Percentiles rank a stretch among this genome's conserved stretches.
These are phyloP conservation scores for Sphenopsis melanotis DNA, from an alignment of 2,797 vertebrate species.

Conservation along the genomic window DNA sequence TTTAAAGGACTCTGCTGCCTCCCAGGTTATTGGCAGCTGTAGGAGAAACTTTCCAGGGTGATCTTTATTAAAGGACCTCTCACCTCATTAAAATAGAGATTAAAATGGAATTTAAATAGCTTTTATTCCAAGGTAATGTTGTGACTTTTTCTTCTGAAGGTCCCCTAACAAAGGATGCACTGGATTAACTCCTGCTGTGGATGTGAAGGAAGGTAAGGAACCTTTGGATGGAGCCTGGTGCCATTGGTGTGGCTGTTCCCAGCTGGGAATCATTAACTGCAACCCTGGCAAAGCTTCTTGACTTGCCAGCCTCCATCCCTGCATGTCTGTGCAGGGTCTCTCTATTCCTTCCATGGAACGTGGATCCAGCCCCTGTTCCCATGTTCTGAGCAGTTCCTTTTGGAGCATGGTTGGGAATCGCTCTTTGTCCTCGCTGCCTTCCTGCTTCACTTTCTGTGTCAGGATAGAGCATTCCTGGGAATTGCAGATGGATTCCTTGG, in stretches of 20 bases:
- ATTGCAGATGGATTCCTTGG: not conserved
- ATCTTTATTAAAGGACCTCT: not conserved
- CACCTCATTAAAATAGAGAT: not conserved
- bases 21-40: not conserved
- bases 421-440: not conserved
- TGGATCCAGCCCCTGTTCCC: not conserved
- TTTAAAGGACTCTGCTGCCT: not conserved
- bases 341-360: not conserved
- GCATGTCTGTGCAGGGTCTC: not conserved
- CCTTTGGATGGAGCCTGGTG: not conserved
- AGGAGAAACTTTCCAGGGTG: not conserved
- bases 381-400: not conserved
- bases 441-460: not conserved
- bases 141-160: constrained; percentile 60
- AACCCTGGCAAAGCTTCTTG: not conserved
- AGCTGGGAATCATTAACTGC: not conserved
- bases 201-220: constrained; percentile 68
- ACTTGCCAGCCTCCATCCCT: not conserved
- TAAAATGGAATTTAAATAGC: not conserved
- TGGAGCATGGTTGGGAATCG: accelerated
- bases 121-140: not conserved
- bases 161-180: not conserved
- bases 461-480: not conserved
- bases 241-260: not conserved
- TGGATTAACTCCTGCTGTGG: not conserved